phyloP scores from a whole-genome alignment of 2,113 vertebrate species.

The Oxyruncus cristatus region DNA sequence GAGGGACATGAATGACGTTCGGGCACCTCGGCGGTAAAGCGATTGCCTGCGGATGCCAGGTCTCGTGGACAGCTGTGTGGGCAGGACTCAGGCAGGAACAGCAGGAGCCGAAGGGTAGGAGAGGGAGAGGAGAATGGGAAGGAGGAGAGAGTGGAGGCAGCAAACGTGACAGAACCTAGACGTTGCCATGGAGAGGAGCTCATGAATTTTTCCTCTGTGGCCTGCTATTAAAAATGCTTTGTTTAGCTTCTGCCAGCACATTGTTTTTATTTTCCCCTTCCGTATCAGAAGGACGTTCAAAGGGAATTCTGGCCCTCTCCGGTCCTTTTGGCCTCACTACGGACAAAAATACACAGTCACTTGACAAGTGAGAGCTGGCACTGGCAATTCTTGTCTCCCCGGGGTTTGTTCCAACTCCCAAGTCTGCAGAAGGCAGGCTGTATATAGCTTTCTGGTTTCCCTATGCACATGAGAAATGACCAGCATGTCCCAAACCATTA shows the following conservation, averaged over 20 bases:
- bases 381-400: not conserved
- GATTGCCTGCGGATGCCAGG: not conserved
- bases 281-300: not conserved
- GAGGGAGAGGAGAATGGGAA: not conserved
- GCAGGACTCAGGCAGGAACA: not conserved
- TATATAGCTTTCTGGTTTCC: not conserved
- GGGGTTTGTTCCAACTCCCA: not conserved
- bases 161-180: constrained; percentile 26
- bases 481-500: not conserved
- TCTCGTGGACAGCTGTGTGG: not conserved
- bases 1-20: not conserved
- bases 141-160: constrained; percentile 11
- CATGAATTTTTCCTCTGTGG: not conserved
- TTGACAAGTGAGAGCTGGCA: not conserved
- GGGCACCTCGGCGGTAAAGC: not conserved
- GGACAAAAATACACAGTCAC: not conserved
- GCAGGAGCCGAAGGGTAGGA: not conserved
- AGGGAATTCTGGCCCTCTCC: not conserved
- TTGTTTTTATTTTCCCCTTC: constrained; percentile 6
- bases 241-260: not conserved
- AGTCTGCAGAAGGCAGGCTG: not conserved
- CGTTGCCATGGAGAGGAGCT: constrained; percentile 54
- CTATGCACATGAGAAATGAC: not conserved
- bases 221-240: constrained; percentile 38
- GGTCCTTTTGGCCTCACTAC: fast-evolving